These are phyloP conservation scores for Bibio marci DNA, from an alignment of 2,888 invertebrate species.

Conservation along the genomic window DNA sequence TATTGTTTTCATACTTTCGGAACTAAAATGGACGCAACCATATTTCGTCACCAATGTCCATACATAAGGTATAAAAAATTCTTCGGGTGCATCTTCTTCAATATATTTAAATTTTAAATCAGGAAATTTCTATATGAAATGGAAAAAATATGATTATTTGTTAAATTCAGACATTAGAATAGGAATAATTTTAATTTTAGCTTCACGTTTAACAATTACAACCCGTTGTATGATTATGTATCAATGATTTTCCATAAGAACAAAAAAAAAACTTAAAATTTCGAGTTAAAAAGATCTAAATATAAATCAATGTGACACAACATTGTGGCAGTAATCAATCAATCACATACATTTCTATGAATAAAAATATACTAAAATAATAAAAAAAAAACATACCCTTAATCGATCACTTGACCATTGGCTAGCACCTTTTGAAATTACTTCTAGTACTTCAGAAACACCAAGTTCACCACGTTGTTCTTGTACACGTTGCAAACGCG, in stretches of 20 bases:
- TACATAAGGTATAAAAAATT: constrained; percentile 98
- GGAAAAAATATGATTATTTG: too few species aligned
- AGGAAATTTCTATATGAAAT: constrained; percentile 78
- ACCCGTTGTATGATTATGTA: too few species aligned
- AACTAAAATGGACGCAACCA: constrained; percentile 31
- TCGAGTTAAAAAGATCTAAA: neutral
- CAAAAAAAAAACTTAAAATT: constrained; percentile 1
- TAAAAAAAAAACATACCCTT: constrained; percentile 40
- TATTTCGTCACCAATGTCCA: constrained; percentile 75
- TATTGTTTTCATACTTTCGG: constrained; percentile 26
- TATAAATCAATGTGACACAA: neutral
- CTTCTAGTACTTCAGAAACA: constrained; percentile 69
- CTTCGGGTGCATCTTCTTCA: constrained; percentile 96
- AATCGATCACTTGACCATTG: constrained; percentile 90
- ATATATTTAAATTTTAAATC: constrained; percentile 98
- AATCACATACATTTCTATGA: neutral
- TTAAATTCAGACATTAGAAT: too few species aligned
- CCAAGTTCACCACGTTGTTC: constrained; percentile 55
- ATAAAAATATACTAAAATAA: constrained; percentile 2
- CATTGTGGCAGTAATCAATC: neutral
- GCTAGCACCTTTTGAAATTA: constrained; percentile 79
- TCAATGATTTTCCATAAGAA: too few species aligned
- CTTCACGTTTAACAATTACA: too few species aligned
- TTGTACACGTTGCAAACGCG: constrained; percentile 40
- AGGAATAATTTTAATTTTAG: too few species aligned